These are phyloP conservation scores for Porites lutea DNA, from an alignment of 64 coral and sea anemone genomes.

Conservation along the genomic window DNA sequence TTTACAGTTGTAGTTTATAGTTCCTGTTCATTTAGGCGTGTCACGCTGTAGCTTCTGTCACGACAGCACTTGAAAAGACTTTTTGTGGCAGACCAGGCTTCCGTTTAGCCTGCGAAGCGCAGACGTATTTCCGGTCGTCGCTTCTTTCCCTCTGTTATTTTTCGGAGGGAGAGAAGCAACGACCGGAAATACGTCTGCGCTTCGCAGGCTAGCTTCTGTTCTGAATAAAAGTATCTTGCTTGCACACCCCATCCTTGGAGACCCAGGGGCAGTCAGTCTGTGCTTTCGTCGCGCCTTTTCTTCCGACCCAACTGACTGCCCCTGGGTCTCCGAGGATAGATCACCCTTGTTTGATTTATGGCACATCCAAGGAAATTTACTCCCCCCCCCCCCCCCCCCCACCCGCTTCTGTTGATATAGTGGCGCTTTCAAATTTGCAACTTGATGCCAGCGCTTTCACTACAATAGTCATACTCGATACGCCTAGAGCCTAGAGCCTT, in stretches of 20 bases:
- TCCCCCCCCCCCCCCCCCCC: not conserved
- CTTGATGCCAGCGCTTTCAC: too few relatives aligned
- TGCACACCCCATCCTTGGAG: not conserved
- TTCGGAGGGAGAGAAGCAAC: too few relatives aligned
- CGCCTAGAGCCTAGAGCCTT: not conserved
- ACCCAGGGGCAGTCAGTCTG: too few relatives aligned
- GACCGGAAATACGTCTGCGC: too few relatives aligned
- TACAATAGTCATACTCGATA: not conserved
- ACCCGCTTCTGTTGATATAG: not conserved
- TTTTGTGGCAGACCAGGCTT: not conserved
- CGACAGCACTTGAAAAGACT: too few relatives aligned
- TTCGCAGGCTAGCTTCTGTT: not conserved
- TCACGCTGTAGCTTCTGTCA: too few relatives aligned
- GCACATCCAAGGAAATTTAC: slow-evolving; percentile 18
- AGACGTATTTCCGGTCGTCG: too few relatives aligned
- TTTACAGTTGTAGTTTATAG: not conserved
- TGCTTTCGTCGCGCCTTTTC: too few relatives aligned
- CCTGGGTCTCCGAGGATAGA: too few relatives aligned
- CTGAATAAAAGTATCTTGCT: not conserved
- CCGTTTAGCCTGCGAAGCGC: not conserved
- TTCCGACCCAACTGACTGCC: too few relatives aligned
- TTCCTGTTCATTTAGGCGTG: too few relatives aligned
- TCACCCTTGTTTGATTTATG: slow-evolving; percentile 6
- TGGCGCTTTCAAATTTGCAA: slow-evolving; percentile 11
- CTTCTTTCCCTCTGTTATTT: too few relatives aligned